phyloP scores from a whole-genome alignment of 1,140 invertebrate species.

The honey bee (Apis mellifera) region DNA sequence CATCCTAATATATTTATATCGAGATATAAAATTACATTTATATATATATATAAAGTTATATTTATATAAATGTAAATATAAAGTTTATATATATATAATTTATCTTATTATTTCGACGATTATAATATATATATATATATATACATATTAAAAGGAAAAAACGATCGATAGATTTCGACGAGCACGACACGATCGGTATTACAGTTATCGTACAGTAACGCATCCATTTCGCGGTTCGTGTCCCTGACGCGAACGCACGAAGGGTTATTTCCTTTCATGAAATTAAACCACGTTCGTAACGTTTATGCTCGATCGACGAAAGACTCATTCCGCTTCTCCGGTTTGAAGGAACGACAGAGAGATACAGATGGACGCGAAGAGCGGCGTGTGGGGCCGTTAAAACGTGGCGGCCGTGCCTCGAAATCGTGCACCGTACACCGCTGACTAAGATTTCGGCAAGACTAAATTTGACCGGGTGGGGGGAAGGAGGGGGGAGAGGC shows the following conservation, averaged over 20 bases:
- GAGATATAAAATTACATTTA: too few relatives aligned
- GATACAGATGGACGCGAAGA: neutral
- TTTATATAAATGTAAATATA: too few relatives aligned
- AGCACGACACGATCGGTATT: neutral
- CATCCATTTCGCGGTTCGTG: neutral
- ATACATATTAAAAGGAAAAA: too few relatives aligned
- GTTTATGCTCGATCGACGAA: slow-evolving; percentile 21
- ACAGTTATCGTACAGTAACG: neutral
- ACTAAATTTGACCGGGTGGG: slow-evolving; percentile 27
- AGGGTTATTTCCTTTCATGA: neutral
- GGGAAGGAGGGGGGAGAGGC: slow-evolving; percentile 21
- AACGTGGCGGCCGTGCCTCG: neutral
- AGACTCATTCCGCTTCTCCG: neutral
- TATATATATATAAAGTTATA: too few relatives aligned
- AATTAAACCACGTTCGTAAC: neutral
- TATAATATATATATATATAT: too few relatives aligned
- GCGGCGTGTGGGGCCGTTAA: neutral
- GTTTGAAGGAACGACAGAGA: neutral
- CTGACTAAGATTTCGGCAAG: slow-evolving; percentile 50
- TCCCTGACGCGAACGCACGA: neutral
- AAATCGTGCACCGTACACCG: neutral
- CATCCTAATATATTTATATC: too few relatives aligned
- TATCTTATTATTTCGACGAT: too few relatives aligned
- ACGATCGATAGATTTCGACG: too few relatives aligned
- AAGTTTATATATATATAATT: too few relatives aligned